Conservation (phyloP, 2,113 vertebrate genomes). For the Podarcis cretensis region DNA sequence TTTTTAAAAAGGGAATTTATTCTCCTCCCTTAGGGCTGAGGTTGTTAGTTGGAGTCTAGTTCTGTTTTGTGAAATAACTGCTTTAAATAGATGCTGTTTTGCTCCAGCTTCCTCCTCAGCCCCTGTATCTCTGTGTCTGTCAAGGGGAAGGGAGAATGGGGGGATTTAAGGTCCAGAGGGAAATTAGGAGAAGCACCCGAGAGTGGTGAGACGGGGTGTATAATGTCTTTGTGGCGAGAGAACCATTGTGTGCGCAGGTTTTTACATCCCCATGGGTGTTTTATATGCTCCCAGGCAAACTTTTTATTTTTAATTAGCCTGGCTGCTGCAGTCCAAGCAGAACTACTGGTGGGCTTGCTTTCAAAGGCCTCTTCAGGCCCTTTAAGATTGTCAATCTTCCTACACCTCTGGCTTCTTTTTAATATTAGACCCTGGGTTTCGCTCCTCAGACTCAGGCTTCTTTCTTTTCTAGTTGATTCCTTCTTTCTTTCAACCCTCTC, state of each 20-base stretch:
- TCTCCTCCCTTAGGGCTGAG: conserved; percentile 42
- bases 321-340: conserved; percentile 34
- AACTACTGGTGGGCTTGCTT: conserved; percentile 12
- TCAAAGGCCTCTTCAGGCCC: conserved; percentile 31
- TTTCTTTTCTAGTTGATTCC: background rate
- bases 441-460: background rate
- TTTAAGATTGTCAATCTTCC: conserved; percentile 11
- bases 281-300: conserved; percentile 41
- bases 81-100: conserved; percentile 31
- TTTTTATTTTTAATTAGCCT: conserved; percentile 39
- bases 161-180: background rate
- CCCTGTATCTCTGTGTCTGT: background rate
- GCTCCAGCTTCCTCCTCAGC: background rate
- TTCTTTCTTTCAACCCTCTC: background rate
- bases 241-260: conserved; percentile 29
- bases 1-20: conserved; percentile 33
- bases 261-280: conserved; percentile 40
- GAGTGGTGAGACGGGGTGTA: conserved; percentile 36
- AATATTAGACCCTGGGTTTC: conserved; percentile 32
- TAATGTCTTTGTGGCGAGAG: conserved; percentile 45
- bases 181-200: conserved; percentile 36
- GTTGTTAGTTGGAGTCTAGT: conserved; percentile 54
- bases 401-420: conserved; percentile 8
- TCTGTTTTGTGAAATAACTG: conserved; percentile 38
- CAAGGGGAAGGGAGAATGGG: background rate